Evolutionary conservation across 2,888 invertebrate species (phyloP), one percentile per base, ranked within the genome.

Genomic region (Ormyrus nitidulus): DNA sequence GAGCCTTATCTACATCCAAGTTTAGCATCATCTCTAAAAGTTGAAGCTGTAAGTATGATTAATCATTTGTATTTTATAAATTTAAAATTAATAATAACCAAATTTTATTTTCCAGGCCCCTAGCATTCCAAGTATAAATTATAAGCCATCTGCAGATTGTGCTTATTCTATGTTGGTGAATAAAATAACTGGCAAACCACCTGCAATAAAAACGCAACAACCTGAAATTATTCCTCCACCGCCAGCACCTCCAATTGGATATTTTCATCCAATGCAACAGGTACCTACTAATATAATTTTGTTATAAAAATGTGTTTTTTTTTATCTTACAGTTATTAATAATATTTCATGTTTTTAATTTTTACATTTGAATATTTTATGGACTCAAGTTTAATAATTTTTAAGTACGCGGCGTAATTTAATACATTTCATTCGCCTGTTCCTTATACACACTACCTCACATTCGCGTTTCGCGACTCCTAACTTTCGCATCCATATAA

Each of bases 121-220:
- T 89, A 93, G 91, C 82, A 92, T 94, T 87, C 93, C 94, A 79
- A 92, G 91, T 77, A 94, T 95, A 84, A 93, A 93, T 85, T 96
- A 96, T 91, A 95, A 95, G 87, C 96, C 96, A 10, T 95, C 96
- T 3, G 95, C 95, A 0, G 95, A 96, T 92, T 97, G 97, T 90
- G 94, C 96, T 80, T 98, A 97, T 91, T 96, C 96, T 8, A 95
- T 96, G 92, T 92, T 98, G 83, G 96, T 97, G 64, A 96, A 95
- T 86, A 95, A 96, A 90, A 96, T 98, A 86, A 95, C 96, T 81
- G 96, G 95, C 53, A 93, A 93, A 84, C 91, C 89, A 54, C 89
- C 90, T 9, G 86, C 87, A 5, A 84, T 87, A 5, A 88, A 88
- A 83, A 59, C 80, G 10, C 85, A 85, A 11, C 49, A 68, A 34